Evolutionary conservation across 1,140 invertebrate genomes (phyloP), one percentile per base, ranked within the genome.

Genomic region (Drosophila mojavensis): DNA sequence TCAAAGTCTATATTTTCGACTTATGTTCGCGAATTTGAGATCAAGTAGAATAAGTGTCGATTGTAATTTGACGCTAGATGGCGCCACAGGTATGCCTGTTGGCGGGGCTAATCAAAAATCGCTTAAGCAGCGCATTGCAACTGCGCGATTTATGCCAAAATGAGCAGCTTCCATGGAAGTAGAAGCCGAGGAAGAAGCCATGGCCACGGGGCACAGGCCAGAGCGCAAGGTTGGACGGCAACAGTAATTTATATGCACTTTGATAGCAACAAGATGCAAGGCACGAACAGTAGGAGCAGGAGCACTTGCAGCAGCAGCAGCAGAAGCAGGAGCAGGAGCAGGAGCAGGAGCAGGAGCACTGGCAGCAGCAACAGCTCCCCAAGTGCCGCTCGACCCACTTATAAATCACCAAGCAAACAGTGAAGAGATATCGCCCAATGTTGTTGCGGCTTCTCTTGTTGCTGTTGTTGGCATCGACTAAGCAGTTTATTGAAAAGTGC

Each of bases 191-290:
- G 20, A 3, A 24, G 20, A 24, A 30, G 28, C 28, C 28, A 62
- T 41, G 45, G 33, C 41, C 41, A 17, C 10, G 41, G 30, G 26
- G 2, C 33, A 30, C 7, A 33, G 7, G 13, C 11, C 6, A 36
- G 11, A 30, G 28, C 43, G 17, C 33, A 10, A 48, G 28, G 48
- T 17, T 41, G 47, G 17, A 17, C 17, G 17, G 43, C 61, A 50
- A 53, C 64, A 63, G 67, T 88, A 88, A 91, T 91, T 91, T 91
- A 91, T 91, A 73, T 88, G 78, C 80, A 63, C 73, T 91, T 91
- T 88, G 88, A 91, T 88, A 84, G 82, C 80, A 84, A 91, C 75
- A 91, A 90, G 86, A 90, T 86, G 86, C 86, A 86, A 63, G 76
- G 74, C 74, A 60, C 51, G 9, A 33, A 28, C 45, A 30, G 28